Evolutionary conservation across 2,113 vertebrate species (phyloP), one percentile per base, ranked within the genome.

Genomic region (Lonchura striata): DNA sequence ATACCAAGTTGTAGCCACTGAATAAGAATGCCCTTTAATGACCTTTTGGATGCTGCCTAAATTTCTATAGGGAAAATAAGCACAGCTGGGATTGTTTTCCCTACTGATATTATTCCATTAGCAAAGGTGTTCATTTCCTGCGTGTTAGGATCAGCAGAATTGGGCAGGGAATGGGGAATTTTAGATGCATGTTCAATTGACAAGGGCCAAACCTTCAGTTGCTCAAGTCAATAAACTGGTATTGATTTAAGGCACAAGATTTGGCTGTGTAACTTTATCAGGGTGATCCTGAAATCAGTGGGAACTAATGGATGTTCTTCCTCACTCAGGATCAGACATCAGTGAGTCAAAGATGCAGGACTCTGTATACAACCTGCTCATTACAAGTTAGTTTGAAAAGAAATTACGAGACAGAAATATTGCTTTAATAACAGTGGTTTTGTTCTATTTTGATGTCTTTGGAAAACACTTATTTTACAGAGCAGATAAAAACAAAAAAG

Each of bases 401-500:
- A 64, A 81, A 82, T 76, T 86, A 66, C 1, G 74, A 54, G 69
- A 75, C 82, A 70, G 68, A 88, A 95, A 84, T 39, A 74, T 4
- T 42, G 33, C 30, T 88, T 95, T 80, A 76, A 61, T 90, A 85
- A 78, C 10, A 60, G 18, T n/a, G 75, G 39, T 69, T 76, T 82
- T 46, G 52, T 46, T 95, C 69, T 85, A 53, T 78, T 95, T 91
- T 17, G 52, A 61, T 31, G 39, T 53, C 63, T 10, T 42, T 76
- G 30, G n/a, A 78, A 91, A 85, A 94, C 53, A 56, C 47, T 71
- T 49, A 47, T 80, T 95, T 94, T 72, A 91, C 37, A 94, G 93
- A 84, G 86, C 0, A 72, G 23, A 31, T 71, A 41, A 3, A n/a
- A 71, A 82, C n/a, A 90, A 81, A 82, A 20, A 1, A 2, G 37